Conservation (phyloP, 1,140 invertebrate species). For the Hylaeus volcanicus region DNA sequence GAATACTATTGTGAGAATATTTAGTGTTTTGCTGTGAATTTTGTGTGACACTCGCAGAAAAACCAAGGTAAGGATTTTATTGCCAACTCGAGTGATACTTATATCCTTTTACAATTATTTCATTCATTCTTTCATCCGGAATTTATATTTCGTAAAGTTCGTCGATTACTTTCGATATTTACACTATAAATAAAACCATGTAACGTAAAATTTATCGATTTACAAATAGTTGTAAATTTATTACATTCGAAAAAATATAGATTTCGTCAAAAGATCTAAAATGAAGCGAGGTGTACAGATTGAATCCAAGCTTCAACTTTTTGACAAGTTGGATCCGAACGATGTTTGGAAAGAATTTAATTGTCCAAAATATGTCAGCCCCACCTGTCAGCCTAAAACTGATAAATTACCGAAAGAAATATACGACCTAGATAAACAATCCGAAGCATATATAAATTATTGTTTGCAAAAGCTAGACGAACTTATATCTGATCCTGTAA, state of each 20-base stretch:
- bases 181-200: background rate
- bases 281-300: background rate
- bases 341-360: constrained; percentile 17
- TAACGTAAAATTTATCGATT: background rate
- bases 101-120: background rate
- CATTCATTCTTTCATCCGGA: background rate
- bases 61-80: constrained; percentile 13
- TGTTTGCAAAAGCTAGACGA: constrained; percentile 58
- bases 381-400: background rate
- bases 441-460: constrained; percentile 18
- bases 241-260: background rate
- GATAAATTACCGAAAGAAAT: constrained; percentile 8
- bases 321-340: background rate
- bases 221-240: background rate
- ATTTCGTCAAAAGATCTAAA: background rate
- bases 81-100: background rate
- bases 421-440: constrained; percentile 14
- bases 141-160: background rate
- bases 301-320: background rate
- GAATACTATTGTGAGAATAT: background rate
- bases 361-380: constrained; percentile 26
- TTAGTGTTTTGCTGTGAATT: background rate
- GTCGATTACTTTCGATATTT: background rate
- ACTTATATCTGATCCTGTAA: constrained; percentile 64
- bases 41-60: background rate